These are phyloP conservation scores for Salmo trutta DNA, from an alignment of 2,797 vertebrate species.

Conservation along the genomic window DNA sequence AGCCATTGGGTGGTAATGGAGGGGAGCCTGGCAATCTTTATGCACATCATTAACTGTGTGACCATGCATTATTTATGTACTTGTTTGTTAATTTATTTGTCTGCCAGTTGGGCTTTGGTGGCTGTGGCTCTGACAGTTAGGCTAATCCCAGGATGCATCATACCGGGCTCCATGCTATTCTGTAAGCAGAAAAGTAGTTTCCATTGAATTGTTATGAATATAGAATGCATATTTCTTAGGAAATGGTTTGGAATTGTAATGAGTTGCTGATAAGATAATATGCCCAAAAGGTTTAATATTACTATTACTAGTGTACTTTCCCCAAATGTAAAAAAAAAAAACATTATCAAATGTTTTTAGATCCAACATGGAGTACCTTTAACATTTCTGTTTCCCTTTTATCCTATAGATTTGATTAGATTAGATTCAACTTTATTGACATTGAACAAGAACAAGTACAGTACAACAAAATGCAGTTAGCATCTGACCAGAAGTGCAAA, in stretches of 20 bases:
- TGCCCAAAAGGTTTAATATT: not conserved
- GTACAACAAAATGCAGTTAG: too few species aligned
- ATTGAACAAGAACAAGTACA: too few species aligned
- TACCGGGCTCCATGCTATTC: not conserved
- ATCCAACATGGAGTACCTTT: too few species aligned
- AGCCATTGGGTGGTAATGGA: slow-evolving; percentile 1
- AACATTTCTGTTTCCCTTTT: too few species aligned
- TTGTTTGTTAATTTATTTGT: slow-evolving; percentile 5
- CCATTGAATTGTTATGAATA: not conserved
- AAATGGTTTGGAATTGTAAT: not conserved
- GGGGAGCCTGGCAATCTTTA: not conserved
- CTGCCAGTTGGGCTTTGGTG: not conserved
- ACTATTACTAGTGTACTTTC: not conserved
- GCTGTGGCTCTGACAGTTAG: not conserved
- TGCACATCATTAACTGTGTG: slow-evolving; percentile 10
- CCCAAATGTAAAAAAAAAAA: too few species aligned
- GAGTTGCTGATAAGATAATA: not conserved
- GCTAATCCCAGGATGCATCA: not conserved
- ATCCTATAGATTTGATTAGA: not conserved
- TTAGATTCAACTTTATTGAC: too few species aligned
- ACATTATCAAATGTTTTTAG: too few species aligned
- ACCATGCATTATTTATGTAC: not conserved
- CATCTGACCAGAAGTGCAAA: too few species aligned
- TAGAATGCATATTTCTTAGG: slow-evolving; percentile 2
- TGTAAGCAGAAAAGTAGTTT: not conserved